phyloP scores from a whole-genome alignment of 2,888 invertebrate genomes.

The Pharmacophagus antenor region DNA sequence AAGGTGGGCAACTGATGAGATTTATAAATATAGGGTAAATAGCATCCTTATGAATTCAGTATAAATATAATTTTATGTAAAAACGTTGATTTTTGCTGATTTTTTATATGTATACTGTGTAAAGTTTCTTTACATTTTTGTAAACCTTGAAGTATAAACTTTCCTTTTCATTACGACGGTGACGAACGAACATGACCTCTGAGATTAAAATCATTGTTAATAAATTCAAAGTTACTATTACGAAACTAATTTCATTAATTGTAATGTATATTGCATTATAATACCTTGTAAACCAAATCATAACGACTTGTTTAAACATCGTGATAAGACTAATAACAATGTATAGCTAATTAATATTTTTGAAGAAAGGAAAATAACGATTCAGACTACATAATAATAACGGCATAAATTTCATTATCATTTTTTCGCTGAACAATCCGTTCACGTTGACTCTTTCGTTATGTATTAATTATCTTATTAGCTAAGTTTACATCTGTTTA shows the following conservation, averaged over 20 bases:
- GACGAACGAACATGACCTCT: background rate
- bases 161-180: background rate
- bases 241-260: background rate
- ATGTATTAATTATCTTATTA: too few species aligned
- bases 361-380: background rate
- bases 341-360: background rate
- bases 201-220: background rate
- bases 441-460: conserved; percentile 56
- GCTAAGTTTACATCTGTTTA: conserved; percentile 45
- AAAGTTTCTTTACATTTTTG: background rate
- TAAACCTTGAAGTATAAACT: background rate
- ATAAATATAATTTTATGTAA: background rate
- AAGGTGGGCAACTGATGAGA: conserved; percentile 9
- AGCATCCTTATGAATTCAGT: background rate
- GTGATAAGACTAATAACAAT: background rate
- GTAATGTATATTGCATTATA: background rate
- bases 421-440: conserved; percentile 44
- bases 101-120: background rate
- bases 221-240: conserved; percentile 3
- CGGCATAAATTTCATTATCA: too few species aligned
- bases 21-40: background rate
- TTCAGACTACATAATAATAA: background rate
- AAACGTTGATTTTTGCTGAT: too few species aligned
- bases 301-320: background rate
- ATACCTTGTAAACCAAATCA: background rate